Evolutionary conservation across 2,888 invertebrate species (phyloP).

Genomic region (Clepsis dumicolana): DNA sequence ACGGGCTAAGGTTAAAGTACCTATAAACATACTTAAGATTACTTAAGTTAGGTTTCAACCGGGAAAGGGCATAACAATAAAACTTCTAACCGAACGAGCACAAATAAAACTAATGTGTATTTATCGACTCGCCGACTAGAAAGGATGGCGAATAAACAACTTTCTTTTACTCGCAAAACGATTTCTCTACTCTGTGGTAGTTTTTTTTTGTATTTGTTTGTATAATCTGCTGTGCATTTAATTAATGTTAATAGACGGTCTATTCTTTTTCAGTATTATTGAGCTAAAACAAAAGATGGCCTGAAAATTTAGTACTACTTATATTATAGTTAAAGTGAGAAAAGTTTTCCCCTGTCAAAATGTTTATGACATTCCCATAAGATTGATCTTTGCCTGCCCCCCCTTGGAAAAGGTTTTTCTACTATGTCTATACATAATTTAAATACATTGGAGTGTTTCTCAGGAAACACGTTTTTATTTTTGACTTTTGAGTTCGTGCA

Average conservation of each 20-base stretch:
- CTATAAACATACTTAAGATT: background rate
- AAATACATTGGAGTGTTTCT: too few relatives aligned
- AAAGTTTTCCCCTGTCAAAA: too few relatives aligned
- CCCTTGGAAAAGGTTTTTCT: too few relatives aligned
- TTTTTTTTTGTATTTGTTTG: background rate
- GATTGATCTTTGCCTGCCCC: too few relatives aligned
- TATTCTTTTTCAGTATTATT: background rate
- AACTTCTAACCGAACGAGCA: slow-evolving; percentile 39
- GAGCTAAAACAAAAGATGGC: too few relatives aligned
- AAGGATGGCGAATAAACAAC: slow-evolving; percentile 46
- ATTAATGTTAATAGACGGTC: background rate
- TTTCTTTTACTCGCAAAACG: slow-evolving; percentile 17
- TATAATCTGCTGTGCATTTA: background rate
- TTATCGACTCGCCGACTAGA: slow-evolving; percentile 48
- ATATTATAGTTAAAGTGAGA: too few relatives aligned
- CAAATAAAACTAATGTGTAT: slow-evolving; percentile 52
- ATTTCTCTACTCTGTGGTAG: slow-evolving; percentile 3
- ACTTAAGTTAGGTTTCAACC: slow-evolving; percentile 6
- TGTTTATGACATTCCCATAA: too few relatives aligned
- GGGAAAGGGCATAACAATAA: slow-evolving; percentile 36
- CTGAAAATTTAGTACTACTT: too few relatives aligned
- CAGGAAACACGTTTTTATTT: too few relatives aligned
- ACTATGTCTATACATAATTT: too few relatives aligned
- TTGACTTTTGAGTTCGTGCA: too few relatives aligned
- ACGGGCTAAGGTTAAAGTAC: background rate